These are phyloP conservation scores for Popillia japonica DNA, from an alignment of 1,140 invertebrate species.

Conservation along the genomic window DNA sequence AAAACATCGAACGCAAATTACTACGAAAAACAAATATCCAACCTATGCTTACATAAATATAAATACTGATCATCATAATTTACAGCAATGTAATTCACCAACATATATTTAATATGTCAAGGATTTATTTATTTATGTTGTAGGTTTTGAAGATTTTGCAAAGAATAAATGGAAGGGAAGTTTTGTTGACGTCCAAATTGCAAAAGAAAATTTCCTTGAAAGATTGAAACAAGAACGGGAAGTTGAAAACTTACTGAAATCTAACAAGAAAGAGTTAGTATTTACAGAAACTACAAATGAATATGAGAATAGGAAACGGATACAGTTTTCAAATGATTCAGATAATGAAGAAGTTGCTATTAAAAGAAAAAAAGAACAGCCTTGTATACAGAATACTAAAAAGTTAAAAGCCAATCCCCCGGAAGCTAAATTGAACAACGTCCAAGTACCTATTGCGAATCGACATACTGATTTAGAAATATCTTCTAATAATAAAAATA, in stretches of 20 bases:
- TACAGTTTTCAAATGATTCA: neutral
- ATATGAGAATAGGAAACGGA: neutral
- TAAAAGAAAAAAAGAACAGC: neutral
- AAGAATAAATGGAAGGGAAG: constrained; percentile 42
- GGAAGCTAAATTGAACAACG: neutral
- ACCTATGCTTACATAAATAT: constrained; percentile 58
- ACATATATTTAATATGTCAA: constrained; percentile 40
- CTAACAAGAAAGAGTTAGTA: neutral
- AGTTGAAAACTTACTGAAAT: constrained; percentile 36
- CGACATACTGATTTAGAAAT: neutral
- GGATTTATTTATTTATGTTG: neutral
- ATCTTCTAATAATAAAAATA: constrained; percentile 24
- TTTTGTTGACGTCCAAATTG: constrained; percentile 54
- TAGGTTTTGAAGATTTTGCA: neutral
- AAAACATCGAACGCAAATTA: constrained; percentile 52
- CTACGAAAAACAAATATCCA: constrained; percentile 45
- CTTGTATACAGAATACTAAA: neutral
- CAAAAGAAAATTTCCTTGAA: constrained; percentile 60
- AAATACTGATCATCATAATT: constrained; percentile 47
- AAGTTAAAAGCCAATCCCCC: neutral
- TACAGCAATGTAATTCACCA: constrained; percentile 56
- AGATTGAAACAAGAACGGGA: constrained; percentile 58
- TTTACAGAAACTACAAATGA: neutral
- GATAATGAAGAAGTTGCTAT: neutral
- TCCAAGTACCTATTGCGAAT: neutral